Evolutionary conservation across 2,113 vertebrate species (phyloP), one percentile per base, ranked within the genome.

Genomic region (Jaculus jaculus): DNA sequence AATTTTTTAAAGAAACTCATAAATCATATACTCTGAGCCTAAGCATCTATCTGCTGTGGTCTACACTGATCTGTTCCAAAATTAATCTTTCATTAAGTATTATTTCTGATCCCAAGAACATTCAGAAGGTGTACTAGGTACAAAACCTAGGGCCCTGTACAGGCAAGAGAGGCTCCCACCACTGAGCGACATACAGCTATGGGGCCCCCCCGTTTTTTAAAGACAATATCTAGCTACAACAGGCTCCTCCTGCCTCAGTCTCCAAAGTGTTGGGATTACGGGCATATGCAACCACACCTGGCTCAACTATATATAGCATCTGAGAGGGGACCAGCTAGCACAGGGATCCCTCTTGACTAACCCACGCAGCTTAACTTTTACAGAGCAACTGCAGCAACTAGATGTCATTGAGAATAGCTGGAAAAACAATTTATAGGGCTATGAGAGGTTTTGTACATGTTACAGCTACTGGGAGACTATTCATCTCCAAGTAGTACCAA

Each of bases 61-160:
- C 54, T 82, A 85, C 1, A 87, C 30, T 2, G 47, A 32, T 73
- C 78, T 86, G 71, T 79, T 20, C 71, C 58, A 83, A 89, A 92
- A 92, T 85, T 80, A 95, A 86, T 51, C 42, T 66, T 68, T 83
- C 63, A 83, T 75, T 81, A 42, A 94, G 69, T 39, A 21, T 39
- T 80, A 75, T 39, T 5, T 85, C 16, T n/a, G 68, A 89, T 79
- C 10, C 74, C 61, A 78, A 87, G n/a, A 69, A 91, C 16, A 95
- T 21, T 32, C 85, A 34, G 71, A 73, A 26, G 17, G 30, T 87
- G 21, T 84, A 47, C 30, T 84, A 11, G 42, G 51, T 30, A 51
- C 34, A 42, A 32, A 84, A 69, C 7, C 32, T n/a, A 84, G 21
- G 65, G 9, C 17, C n/a, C 32, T 72, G 34, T 20, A 54, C 54